Evolutionary conservation across 1,140 invertebrate species (phyloP).

Genomic region (Leucophenga varia): DNA sequence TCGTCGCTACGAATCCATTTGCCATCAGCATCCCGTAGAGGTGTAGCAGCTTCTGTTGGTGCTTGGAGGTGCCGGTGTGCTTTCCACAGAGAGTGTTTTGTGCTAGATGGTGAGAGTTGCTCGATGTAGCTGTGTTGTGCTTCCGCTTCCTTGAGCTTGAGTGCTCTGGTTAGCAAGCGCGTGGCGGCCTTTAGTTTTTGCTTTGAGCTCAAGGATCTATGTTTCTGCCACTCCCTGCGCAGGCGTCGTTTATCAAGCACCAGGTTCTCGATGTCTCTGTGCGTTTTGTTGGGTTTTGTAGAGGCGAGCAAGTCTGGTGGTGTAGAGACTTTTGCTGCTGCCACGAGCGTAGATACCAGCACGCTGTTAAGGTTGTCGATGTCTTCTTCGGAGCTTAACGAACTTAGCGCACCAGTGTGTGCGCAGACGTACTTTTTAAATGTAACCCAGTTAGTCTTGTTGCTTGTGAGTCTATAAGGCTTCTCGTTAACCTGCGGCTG

Average conservation of each 20-base stretch:
- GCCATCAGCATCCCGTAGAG: not conserved
- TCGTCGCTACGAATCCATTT: not conserved
- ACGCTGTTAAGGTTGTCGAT: not conserved
- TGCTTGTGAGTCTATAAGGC: not conserved
- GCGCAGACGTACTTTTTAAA: not conserved
- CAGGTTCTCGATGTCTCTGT: not conserved
- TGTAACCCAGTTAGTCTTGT: not conserved
- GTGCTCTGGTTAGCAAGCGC: not conserved
- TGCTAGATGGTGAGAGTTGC: not conserved
- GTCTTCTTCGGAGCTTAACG: not conserved
- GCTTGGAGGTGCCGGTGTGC: not conserved
- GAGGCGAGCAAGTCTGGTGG: not conserved
- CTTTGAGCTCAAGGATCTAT: not conserved
- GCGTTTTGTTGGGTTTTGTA: not conserved
- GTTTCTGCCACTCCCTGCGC: not conserved
- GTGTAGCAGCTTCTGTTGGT: not conserved
- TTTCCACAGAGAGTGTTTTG: slow-evolving; percentile 3
- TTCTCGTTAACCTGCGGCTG: not conserved
- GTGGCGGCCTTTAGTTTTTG: not conserved
- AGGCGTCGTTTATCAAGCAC: not conserved
- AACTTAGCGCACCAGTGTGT: not conserved
- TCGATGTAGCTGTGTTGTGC: not conserved
- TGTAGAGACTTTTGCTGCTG: not conserved
- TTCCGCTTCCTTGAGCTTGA: too few species aligned
- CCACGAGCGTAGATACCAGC: not conserved